Conservation (phyloP, 2,888 invertebrate genomes). For the Zaprionus bogoriensis region DNA sequence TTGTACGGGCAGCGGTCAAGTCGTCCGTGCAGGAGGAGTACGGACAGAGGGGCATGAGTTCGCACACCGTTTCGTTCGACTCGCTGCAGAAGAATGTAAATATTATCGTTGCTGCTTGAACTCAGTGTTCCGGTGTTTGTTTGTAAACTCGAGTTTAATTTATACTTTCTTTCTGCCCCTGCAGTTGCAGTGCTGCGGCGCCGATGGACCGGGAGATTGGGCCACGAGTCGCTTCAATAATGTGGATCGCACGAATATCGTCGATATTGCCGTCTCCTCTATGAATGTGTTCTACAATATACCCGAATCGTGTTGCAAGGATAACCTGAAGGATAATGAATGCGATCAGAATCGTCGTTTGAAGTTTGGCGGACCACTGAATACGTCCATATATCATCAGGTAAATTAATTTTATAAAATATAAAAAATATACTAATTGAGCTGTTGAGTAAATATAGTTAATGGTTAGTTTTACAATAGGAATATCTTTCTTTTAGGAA, state of each 20-base stretch:
- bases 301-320: conserved; percentile 85
- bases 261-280: conserved; percentile 84
- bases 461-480: too few relatives aligned
- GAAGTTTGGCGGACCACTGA: conserved; percentile 83
- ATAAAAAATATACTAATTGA: too few relatives aligned
- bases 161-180: too few relatives aligned
- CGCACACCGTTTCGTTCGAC: conserved; percentile 86
- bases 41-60: conserved; percentile 83
- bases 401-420: conserved; percentile 57
- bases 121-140: too few relatives aligned
- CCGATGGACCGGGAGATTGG: conserved; percentile 89
- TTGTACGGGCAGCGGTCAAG: conserved; percentile 86
- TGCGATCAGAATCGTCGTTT: conserved; percentile 84
- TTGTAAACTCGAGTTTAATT: not conserved
- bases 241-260: conserved; percentile 82
- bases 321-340: conserved; percentile 81
- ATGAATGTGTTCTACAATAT: conserved; percentile 85
- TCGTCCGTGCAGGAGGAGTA: conserved; percentile 87
- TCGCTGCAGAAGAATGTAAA: conserved; percentile 86
- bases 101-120: too few relatives aligned
- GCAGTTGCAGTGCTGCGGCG: conserved; percentile 91
- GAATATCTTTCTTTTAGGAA: too few relatives aligned
- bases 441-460: too few relatives aligned
- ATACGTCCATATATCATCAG: conserved; percentile 84
- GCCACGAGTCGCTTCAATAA: conserved; percentile 85